phyloP scores from a whole-genome alignment of 2,797 vertebrate species.

The Sebastolobus altivelis region DNA sequence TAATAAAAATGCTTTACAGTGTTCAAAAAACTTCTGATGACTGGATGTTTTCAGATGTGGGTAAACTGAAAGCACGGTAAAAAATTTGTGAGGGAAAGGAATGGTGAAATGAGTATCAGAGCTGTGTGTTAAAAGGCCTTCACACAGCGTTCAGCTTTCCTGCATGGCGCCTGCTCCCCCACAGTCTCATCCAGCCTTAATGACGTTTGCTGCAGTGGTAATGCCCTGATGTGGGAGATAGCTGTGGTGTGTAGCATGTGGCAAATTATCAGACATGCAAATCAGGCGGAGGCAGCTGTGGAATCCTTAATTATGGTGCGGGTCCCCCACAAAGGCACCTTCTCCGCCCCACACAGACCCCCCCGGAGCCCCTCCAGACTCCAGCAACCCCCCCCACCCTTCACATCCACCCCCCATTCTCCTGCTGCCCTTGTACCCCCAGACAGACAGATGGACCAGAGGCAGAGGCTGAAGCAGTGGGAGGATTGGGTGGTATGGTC shows the following conservation, averaged over 20 bases:
- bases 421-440: slow-evolving; percentile 69
- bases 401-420: slow-evolving; percentile 57
- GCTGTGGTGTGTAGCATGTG: slow-evolving; percentile 75
- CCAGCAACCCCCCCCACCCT: slow-evolving; percentile 25
- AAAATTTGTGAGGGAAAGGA: slow-evolving; percentile 16
- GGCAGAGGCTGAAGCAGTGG: slow-evolving; percentile 66
- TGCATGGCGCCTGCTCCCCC: slow-evolving; percentile 64
- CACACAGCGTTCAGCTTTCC: slow-evolving; percentile 56
- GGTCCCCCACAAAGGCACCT: slow-evolving; percentile 81
- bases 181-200: slow-evolving; percentile 67
- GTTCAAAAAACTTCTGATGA: neutral
- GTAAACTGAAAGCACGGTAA: slow-evolving; percentile 8
- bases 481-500: slow-evolving; percentile 58
- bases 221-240: slow-evolving; percentile 83
- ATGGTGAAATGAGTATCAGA: slow-evolving; percentile 31
- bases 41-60: slow-evolving; percentile 6
- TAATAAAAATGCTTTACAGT: neutral
- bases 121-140: slow-evolving; percentile 47
- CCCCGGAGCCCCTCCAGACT: slow-evolving; percentile 59
- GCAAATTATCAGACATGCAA: slow-evolving; percentile 86
- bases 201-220: slow-evolving; percentile 74
- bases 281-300: slow-evolving; percentile 84
- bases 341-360: slow-evolving; percentile 45
- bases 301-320: slow-evolving; percentile 82
- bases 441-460: slow-evolving; percentile 85